Evolutionary conservation across 2,888 invertebrate species (phyloP).

Genomic region (Cosmopolites sordidus): DNA sequence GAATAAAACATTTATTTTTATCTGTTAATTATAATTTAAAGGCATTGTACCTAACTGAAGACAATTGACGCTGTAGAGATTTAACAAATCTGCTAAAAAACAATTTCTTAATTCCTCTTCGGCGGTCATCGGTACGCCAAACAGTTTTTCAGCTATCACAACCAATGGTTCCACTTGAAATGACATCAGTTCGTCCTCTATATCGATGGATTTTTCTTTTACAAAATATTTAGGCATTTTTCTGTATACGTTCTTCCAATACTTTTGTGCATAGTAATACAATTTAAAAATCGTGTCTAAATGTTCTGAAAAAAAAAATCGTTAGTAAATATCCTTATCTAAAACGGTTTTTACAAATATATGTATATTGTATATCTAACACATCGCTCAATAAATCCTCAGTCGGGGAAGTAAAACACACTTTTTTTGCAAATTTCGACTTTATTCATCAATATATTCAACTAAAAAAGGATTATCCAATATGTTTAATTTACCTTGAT

Average conservation of each 20-base stretch:
- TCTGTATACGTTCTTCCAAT: conserved; percentile 23
- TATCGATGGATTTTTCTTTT: conserved; percentile 21
- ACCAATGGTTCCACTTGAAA: conserved; percentile 25
- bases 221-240: conserved; percentile 25
- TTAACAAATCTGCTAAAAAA: conserved; percentile 22
- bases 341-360: too few relatives aligned
- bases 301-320: conserved; percentile 19
- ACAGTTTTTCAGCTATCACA: conserved; percentile 20
- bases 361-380: too few relatives aligned
- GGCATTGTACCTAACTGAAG: conserved; percentile 16
- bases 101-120: conserved; percentile 25
- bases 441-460: too few relatives aligned
- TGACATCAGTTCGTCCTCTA: conserved; percentile 24
- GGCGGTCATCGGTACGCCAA: conserved; percentile 14
- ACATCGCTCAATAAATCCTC: too few relatives aligned
- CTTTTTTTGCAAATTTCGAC: too few relatives aligned
- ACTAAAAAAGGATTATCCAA: too few relatives aligned
- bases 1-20: background rate
- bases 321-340: too few relatives aligned
- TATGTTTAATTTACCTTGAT: too few relatives aligned
- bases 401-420: too few relatives aligned
- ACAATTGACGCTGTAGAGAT: conserved; percentile 14
- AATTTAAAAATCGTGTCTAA: conserved; percentile 17
- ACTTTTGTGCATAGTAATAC: conserved; percentile 22
- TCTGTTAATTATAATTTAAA: background rate